Evolutionary conservation across 2,113 vertebrate genomes (phyloP), one percentile per base, ranked within the genome.

Genomic region (Rhinichthys klamathensis): DNA sequence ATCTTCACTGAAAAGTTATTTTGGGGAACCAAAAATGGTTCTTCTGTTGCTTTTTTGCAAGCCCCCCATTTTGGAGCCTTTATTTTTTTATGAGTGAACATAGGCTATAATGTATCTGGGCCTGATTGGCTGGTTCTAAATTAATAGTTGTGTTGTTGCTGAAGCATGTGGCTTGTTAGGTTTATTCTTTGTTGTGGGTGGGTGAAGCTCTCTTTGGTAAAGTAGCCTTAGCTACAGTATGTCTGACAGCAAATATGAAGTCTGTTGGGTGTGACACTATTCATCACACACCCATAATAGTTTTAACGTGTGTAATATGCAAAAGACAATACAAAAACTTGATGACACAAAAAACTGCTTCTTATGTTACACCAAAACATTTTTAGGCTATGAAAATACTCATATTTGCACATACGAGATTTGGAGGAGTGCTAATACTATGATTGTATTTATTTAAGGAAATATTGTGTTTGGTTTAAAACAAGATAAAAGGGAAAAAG

Each of bases 161-260:
- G 23, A 80, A 63, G 35, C 12, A 46, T 80, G 78, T 46, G 56
- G 78, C 56, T 63, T 46, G 77, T 61, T 61, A 41, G 32, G 56
- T 27, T 80, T 63, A 58, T 44, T 12, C 35, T 61, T 61, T 79
- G 25, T 18, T 63, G 7, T 44, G 56, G 7, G 58, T 46, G n/a
- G 56, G 38, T 80, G 88, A 86, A 82, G 56, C 82, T 87, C 89
- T 87, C 89, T 90, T 69, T 72, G 6, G 25, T 6, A 56, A 54
- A 16, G 13, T 4, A 51, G 30, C 30, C 30, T n/a, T n/a, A 73
- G 27, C 7, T 7, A 44, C 4, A 73, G 11, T 35, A 35, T 35
- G 51, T 56, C 75, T 58, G 51, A 78, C 27, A 23, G 51, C 32
- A 49, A 56, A 70, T 56, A 58, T 63, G 32, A 44, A 41, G 56